Base-by-base conservation (phyloP, 2,888 invertebrate species). In the Rhamnusium bicolor region DNA sequence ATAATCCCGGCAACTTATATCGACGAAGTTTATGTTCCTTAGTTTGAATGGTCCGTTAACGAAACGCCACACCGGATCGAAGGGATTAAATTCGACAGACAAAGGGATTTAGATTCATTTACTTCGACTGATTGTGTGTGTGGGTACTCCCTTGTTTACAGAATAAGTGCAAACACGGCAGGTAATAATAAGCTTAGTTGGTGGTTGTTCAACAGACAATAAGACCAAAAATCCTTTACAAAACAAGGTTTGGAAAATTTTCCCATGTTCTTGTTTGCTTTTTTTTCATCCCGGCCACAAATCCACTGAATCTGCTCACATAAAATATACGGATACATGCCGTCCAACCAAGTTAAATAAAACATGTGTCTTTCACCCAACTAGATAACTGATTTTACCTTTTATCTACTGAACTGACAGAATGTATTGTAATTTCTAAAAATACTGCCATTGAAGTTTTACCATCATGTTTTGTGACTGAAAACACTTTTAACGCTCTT, bases 31-130 rank as follows among this genome's bases (percentile, higher is more conserved):
- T 54, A 19, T 32, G 14, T 27, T 63, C 54, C 46, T 58, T 7
- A 49, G 69, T 66, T 70, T 72, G 75, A 72, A 72, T 58, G 40
- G 72, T 60, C 47, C 56, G 71, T 71, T 72, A 67, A 62, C 72
- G 71, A 58, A 71, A 73, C 70, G 63, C 53, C 61, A 67, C 61
- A 66, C 14, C n/a, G 61, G 62, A 71, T 73, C 61, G 71, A 63
- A 47, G 75, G 74, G 77, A 73, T 77, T 76, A 76, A 74, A 47
- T 72, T 62, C 65, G 74, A 79, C 79, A 80, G 82, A 84, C 83
- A 84, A 83, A 84, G 84, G 82, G 83, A 82, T 84, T 83, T 80
- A 80, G 78, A 81, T 82, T 83, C 82, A 84, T 84, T 83, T 83
- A 80, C 83, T 81, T 81, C 80, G 75, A 79, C 76, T 82, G 84